phyloP scores from a whole-genome alignment of 2,113 vertebrate species.

The Dermatemys mawii region DNA sequence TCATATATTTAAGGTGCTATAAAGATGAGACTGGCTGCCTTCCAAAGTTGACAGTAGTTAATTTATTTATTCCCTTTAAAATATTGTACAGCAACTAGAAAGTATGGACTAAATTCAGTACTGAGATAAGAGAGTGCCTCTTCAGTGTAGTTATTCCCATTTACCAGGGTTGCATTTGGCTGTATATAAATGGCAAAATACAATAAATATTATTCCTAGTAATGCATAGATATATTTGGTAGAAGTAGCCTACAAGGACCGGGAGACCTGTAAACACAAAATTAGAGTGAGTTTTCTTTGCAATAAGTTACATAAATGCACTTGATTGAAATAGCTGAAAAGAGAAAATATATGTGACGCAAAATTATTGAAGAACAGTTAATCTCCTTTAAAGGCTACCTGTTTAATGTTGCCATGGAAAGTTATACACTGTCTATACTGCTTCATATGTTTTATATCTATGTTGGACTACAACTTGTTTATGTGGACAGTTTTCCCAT shows the following conservation, averaged over 20 bases:
- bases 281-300: fast-evolving
- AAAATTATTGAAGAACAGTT: neutral
- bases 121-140: neutral
- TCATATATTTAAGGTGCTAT: fast-evolving
- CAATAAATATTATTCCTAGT: neutral
- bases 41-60: neutral
- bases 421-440: neutral
- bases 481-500: neutral
- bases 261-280: neutral
- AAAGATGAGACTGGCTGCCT: neutral
- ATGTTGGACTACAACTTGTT: neutral
- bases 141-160: neutral
- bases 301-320: neutral
- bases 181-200: neutral
- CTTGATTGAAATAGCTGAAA: neutral
- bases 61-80: neutral
- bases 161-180: neutral
- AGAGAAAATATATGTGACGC: neutral
- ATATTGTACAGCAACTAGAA: neutral
- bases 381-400: neutral
- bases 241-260: neutral
- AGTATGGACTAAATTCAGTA: neutral
- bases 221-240: neutral
- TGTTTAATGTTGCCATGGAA: neutral
- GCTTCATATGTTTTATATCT: neutral